Base-by-base conservation (phyloP, 2,113 vertebrate species). In the Sardina pilchardus region DNA sequence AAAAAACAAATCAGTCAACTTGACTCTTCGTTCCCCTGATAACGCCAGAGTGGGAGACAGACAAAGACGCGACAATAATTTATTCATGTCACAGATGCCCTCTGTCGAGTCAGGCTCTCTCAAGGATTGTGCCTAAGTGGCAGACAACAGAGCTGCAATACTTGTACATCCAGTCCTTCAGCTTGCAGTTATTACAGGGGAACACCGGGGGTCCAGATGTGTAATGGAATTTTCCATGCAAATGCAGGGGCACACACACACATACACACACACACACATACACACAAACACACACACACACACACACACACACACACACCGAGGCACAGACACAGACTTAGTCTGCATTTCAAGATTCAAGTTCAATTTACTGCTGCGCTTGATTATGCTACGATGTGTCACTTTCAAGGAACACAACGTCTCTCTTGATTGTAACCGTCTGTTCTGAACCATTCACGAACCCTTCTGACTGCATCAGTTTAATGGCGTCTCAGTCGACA, bases 81-180 rank as follows among this genome's bases (percentile, higher is more conserved):
- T 91, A 92, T 90, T 93, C 89, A 93, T 92, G 92, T 91, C 87
- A 90, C 91, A 92, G 88, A 93, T 56, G 85, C 89, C 86, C 91
- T 92, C 91, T 92, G 92, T 91, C 91, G 91, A 92, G 90, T 90
- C 90, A 92, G 93, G 90, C 92, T 88, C 89, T 88, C 92, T 92
- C 92, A 92, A 89, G 85, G 81, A 47, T 85, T 0, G 82, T 88
- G 85, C 30, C 85, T 85, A 81, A 82, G 84, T 87, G 86, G 85
- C 82, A 71, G 92, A 94, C 90, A 92, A 88, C 90, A 90, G 90
- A 92, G 83, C 86, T 92, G 91, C 80, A 85, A 84, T 83, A 82
- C 71, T 86, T 89, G 59, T 59, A 80, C 82, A 34, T 19, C 63
- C 1, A 42, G 81, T 84, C 39, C 71, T 86, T 86, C 56, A 88